Conservation (phyloP, 2,113 vertebrate genomes). For the Cariama cristata region DNA sequence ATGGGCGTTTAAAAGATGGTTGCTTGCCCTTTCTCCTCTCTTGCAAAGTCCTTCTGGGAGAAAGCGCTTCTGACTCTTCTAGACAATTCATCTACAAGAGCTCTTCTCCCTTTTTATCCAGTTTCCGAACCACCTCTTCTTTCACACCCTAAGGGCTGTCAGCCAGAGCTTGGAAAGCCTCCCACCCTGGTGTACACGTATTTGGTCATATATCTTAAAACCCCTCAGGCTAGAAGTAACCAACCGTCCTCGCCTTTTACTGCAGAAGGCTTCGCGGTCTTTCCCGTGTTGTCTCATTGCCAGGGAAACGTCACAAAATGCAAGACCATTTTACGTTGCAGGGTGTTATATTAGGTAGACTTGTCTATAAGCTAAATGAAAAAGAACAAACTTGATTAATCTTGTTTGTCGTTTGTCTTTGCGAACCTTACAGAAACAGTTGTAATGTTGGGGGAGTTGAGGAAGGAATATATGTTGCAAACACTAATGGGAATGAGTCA, state of each 20-base stretch:
- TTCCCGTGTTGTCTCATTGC: not conserved
- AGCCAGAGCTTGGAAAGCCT: not conserved
- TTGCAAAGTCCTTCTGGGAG: not conserved
- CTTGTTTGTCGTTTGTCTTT: not conserved
- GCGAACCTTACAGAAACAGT: not conserved
- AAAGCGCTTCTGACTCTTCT: not conserved
- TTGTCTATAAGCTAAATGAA: not conserved
- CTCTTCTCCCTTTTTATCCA: not conserved
- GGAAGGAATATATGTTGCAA: not conserved
- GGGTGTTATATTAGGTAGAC: not conserved
- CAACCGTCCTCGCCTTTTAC: not conserved
- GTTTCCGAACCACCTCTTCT: not conserved
- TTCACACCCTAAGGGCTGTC: rapidly evolving
- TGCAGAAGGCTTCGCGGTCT: not conserved
- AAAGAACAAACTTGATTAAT: not conserved
- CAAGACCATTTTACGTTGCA: not conserved
- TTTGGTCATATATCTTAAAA: not conserved
- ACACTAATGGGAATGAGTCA: not conserved
- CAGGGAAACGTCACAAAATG: not conserved
- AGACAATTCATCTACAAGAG: not conserved
- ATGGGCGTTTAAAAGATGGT: not conserved
- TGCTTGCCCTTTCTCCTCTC: not conserved
- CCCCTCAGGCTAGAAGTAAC: not conserved
- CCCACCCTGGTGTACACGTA: rapidly evolving
- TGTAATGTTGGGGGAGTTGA: not conserved